phyloP scores from a whole-genome alignment of 2,113 vertebrate species.

The Silurus asotus region DNA sequence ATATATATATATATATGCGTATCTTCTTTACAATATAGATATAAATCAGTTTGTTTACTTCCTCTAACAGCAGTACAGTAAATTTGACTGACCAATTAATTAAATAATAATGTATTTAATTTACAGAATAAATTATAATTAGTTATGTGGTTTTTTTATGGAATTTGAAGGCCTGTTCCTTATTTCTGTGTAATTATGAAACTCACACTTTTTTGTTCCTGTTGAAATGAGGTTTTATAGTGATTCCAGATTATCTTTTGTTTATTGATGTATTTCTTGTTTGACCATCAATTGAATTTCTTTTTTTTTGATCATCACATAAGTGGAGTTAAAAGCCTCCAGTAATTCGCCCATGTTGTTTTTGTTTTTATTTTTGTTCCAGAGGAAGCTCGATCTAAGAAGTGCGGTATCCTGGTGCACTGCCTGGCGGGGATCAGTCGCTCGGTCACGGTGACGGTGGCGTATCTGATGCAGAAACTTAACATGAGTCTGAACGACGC shows the following conservation, averaged over 20 bases:
- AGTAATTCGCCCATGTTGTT: not conserved
- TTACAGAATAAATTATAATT: not conserved
- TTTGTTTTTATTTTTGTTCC: constrained; percentile 39
- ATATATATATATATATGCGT: too few relatives aligned
- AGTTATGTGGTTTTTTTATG: not conserved
- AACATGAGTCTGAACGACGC: constrained; percentile 98
- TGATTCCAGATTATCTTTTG: not conserved
- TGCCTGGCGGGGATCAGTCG: constrained; percentile 98
- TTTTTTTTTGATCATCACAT: not conserved
- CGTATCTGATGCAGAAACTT: constrained; percentile 99
- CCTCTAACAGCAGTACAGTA: not conserved
- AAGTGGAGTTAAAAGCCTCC: not conserved
- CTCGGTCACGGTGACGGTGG: constrained; percentile 96
- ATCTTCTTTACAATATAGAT: too few relatives aligned
- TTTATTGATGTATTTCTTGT: not conserved
- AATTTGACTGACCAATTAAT: too few relatives aligned
- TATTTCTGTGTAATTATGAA: not conserved
- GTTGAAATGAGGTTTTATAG: not conserved
- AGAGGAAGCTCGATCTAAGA: constrained; percentile 97
- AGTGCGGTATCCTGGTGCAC: constrained; percentile 97
- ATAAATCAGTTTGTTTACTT: too few relatives aligned
- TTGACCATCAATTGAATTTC: not conserved
- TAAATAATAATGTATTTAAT: too few relatives aligned
- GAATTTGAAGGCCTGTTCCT: not conserved
- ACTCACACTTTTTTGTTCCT: not conserved